A percentile compares a stretch with the other conserved stretches of the same genome.
Conservation (phyloP, 2,113 vertebrate species). For the Centropus unirufus region DNA sequence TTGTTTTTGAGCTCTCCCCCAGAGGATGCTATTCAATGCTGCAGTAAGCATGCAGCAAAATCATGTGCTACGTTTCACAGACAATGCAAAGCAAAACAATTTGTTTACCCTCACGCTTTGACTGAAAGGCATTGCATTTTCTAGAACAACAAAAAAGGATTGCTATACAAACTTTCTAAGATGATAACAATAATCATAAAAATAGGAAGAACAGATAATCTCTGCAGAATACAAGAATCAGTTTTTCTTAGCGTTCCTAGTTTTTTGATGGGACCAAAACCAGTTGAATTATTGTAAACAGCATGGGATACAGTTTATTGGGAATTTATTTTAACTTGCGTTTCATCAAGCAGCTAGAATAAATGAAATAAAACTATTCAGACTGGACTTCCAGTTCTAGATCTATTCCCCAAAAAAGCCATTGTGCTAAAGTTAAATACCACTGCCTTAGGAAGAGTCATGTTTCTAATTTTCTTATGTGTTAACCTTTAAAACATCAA, state of each 20-base stretch:
- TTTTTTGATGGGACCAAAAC: slow-evolving; percentile 36
- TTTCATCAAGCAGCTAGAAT: slow-evolving; percentile 22
- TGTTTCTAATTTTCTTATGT: not conserved
- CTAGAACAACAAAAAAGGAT: slow-evolving; percentile 20
- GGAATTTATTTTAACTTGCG: slow-evolving; percentile 13
- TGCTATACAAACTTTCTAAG: slow-evolving; percentile 23
- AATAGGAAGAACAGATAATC: not conserved
- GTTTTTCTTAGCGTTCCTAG: slow-evolving; percentile 5
- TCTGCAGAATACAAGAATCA: not conserved
- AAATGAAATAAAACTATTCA: not conserved
- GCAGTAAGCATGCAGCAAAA: slow-evolving; percentile 19
- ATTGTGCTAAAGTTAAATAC: not conserved
- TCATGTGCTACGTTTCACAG: slow-evolving; percentile 43
- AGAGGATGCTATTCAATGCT: not conserved
- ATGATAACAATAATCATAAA: slow-evolving; percentile 34
- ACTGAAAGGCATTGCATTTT: slow-evolving; percentile 34
- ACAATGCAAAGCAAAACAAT: slow-evolving; percentile 63
- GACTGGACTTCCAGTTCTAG: slow-evolving; percentile 28
- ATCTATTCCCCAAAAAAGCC: not conserved
- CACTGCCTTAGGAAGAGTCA: not conserved
- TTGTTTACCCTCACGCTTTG: slow-evolving; percentile 22
- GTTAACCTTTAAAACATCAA: not conserved
- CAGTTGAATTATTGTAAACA: slow-evolving; percentile 25
- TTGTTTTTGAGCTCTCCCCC: slow-evolving; percentile 46
- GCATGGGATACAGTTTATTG: slow-evolving; percentile 11